These are phyloP conservation scores for Bos taurus DNA, from an alignment of 2,113 vertebrate species.

Conservation along the genomic window ARS-UCD2.0 NC_037337.1:97913501-97914000, in stretches of 20 bases:
- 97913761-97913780: background rate
- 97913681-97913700: background rate
- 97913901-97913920: background rate
- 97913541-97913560: background rate
- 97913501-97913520: background rate
- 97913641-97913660: background rate
- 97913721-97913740: background rate
- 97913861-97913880: background rate
- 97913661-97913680: background rate
- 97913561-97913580: background rate
- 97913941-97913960: no score
- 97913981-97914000: background rate
- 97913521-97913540: background rate
- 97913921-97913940: background rate
- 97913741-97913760: background rate
- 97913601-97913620: background rate
- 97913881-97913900: background rate
- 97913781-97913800: background rate
- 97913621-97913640: background rate
- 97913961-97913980: background rate
- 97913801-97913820: background rate
- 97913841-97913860: accelerated
- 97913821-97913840: background rate
- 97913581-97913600: background rate
- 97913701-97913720: accelerated